Evolutionary conservation across 2,797 vertebrate species (phyloP).

Genomic region (Prionace glauca): DNA sequence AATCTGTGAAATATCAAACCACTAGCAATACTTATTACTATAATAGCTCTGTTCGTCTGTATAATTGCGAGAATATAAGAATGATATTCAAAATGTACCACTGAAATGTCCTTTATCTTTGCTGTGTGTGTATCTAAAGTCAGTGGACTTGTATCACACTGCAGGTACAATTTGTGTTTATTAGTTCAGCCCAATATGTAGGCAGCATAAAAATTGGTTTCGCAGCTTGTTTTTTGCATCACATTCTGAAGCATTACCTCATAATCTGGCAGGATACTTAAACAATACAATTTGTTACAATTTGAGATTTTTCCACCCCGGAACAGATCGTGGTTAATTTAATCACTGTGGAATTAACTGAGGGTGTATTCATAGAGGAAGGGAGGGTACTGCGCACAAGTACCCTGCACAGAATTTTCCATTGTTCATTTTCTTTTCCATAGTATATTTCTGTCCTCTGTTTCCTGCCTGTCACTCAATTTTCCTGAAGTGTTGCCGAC

Average conservation of each 20-base stretch:
- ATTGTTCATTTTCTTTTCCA: neutral
- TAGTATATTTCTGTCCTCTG: neutral
- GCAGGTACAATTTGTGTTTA: slow-evolving; percentile 21
- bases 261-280: slow-evolving; percentile 17
- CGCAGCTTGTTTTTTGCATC: slow-evolving; percentile 27
- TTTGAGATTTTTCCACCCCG: slow-evolving; percentile 10
- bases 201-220: neutral
- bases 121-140: neutral
- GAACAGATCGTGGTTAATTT: slow-evolving; percentile 27
- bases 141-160: neutral
- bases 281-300: neutral
- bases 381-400: neutral
- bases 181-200: neutral
- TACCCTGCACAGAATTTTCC: slow-evolving; percentile 1
- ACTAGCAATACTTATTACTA: neutral
- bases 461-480: neutral
- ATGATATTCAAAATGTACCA: neutral
- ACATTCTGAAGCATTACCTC: slow-evolving; percentile 26
- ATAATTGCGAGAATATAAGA: neutral
- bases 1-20: neutral
- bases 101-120: slow-evolving; percentile 12
- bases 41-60: neutral
- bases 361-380: neutral
- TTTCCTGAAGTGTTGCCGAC: neutral
- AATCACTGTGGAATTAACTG: neutral